Evolutionary conservation across 2,113 vertebrate genomes (phyloP).

Genomic region (Pachypanchax playfairii): DNA sequence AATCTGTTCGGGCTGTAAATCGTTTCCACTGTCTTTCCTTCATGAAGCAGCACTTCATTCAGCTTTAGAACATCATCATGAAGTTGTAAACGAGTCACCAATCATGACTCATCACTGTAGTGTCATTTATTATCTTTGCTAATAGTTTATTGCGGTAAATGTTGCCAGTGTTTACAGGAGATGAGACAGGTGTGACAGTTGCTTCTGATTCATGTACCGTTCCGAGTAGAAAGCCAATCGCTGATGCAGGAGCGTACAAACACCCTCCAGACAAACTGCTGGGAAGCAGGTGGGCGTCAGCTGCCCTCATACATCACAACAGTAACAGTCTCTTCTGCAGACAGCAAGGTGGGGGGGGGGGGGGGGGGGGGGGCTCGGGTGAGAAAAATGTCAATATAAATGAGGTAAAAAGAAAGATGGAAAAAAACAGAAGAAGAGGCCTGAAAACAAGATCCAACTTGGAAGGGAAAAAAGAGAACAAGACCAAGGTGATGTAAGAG

Average conservation of each 20-base stretch:
- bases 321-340: slow-evolving; percentile 66
- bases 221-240: slow-evolving; percentile 52
- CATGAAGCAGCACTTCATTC: slow-evolving; percentile 47
- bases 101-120: slow-evolving; percentile 7
- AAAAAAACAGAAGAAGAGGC: slow-evolving; percentile 25
- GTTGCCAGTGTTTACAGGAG: slow-evolving; percentile 53
- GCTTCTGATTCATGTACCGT: slow-evolving; percentile 63
- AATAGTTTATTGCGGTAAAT: slow-evolving; percentile 23
- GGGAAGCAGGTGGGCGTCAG: slow-evolving; percentile 81
- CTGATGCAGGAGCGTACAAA: slow-evolving; percentile 49
- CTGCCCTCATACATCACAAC: slow-evolving; percentile 78
- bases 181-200: slow-evolving; percentile 75
- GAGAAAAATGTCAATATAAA: slow-evolving; percentile 61
- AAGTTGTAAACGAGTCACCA: slow-evolving; percentile 33
- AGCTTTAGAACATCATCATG: slow-evolving; percentile 32
- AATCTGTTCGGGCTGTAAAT: slow-evolving; percentile 41
- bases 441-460: slow-evolving; percentile 58
- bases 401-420: slow-evolving; percentile 33
- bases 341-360: slow-evolving; percentile 29
- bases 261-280: slow-evolving; percentile 69
- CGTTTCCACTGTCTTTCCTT: slow-evolving; percentile 28
- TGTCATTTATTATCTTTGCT: slow-evolving; percentile 41
- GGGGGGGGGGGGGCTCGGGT: slow-evolving; percentile 28
- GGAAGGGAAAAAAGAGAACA: slow-evolving; percentile 4
- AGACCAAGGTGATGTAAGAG: slow-evolving; percentile 58